Base-by-base conservation (phyloP, 2,113 vertebrate species). In the Scartelaos histophorus region DNA sequence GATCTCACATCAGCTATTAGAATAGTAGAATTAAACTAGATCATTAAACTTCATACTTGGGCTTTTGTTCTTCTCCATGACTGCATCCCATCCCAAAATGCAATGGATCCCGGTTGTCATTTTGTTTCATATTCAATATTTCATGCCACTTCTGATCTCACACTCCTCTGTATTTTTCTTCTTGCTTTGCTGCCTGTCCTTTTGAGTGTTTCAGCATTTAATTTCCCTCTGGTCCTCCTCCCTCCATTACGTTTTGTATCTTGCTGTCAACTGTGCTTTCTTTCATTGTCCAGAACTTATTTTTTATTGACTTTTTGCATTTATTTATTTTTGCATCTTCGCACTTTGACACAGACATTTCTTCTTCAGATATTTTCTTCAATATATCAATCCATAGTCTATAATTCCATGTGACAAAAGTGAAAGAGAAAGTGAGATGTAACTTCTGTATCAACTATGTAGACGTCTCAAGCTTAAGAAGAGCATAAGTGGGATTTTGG, bases 151-250 rank as follows among this genome's bases (percentile, higher is more conserved):
- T 61, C 70, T 76, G 46, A 46, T 60, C 56, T 61, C 66, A 45
- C 19, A 16, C 3, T 13, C 49, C 54, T 67, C 47, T n/a, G 16
- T 7, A 16, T 70, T 17, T 46, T 21, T 69, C 24, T 56, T 66
- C 56, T 61, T 70, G 25, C 45, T 78, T 74, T 11, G 2, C 56
- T 24, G 24, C 68, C 38, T 54, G 19, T 64, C 61, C 45, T 56
- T 54, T 54, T 24, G 5, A 67, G 16, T 25, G 17, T 74, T 79
- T 60, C 35, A 65, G 71, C 25, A 45, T 71, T 76, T 84, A 78
- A 82, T 78, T 83, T 87, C 79, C 76, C 76, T 45, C 71, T 24
- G 69, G 79, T 66, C 9, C 38, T 47, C 38, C 70, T 38, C 60
- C 24, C 16, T 74, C 67, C 67, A 71, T 75, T 76, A 76, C 38